Percentiles rank a stretch among this genome's conserved stretches.
These are phyloP conservation scores for Eulacestoma nigropectus DNA, from an alignment of 2,113 vertebrate species.

Conservation along the genomic window DNA sequence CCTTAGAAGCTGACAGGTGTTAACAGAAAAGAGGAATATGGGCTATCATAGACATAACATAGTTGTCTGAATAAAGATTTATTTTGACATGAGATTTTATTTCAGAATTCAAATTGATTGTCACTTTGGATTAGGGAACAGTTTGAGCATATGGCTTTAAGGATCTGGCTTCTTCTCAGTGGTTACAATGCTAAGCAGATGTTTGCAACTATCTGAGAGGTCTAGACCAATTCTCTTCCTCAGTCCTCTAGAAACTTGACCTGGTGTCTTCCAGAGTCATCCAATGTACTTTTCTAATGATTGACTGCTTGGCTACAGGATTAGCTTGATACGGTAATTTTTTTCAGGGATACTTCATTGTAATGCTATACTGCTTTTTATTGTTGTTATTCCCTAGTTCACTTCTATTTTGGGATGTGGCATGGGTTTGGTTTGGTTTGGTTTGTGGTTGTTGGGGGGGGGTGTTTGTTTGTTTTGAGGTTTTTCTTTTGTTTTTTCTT, in stretches of 20 bases:
- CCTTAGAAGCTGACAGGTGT: background rate
- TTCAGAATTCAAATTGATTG: background rate
- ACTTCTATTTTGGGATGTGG: background rate
- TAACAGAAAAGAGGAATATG: background rate
- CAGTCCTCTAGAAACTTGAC: background rate
- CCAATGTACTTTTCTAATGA: background rate
- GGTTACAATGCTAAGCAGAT: background rate
- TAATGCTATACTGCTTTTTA: background rate
- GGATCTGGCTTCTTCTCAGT: background rate
- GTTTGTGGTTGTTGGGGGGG: background rate
- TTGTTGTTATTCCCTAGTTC: background rate
- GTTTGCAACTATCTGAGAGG: background rate
- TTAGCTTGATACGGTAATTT: background rate
- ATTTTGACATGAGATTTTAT: background rate
- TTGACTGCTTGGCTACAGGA: background rate
- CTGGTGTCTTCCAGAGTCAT: background rate
- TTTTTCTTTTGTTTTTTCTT: background rate
- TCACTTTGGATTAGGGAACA: slow-evolving; percentile 27
- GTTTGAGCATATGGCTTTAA: slow-evolving; percentile 21
- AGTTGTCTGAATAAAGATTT: background rate
- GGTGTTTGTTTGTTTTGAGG: background rate
- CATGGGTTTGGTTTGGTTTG: background rate
- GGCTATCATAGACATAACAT: background rate
- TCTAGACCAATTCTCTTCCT: background rate
- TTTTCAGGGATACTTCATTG: background rate